Base-by-base conservation (phyloP, 2,113 vertebrate genomes). In the Limanda limanda region DNA sequence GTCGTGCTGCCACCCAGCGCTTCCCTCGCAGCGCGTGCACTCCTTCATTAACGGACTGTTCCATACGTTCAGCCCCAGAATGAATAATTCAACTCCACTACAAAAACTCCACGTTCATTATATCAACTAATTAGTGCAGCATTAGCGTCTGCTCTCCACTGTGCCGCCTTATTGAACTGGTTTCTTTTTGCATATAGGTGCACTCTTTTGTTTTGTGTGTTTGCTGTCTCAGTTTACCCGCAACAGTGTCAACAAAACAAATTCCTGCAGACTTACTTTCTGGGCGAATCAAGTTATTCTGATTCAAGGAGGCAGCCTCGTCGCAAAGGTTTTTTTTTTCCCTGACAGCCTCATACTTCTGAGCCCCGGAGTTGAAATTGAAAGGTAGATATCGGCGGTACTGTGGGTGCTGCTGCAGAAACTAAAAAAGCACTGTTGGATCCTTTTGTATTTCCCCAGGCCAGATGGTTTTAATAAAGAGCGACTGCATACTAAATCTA, bases 391-490 rank as follows among this genome's bases (percentile, higher is more conserved):
- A 61, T 57, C 68, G 78, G 37, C 63, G 14, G 62, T n/a, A 11
- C 63, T 83, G 76, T 71, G 59, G 67, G 48, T 45, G 65, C 72
- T 31, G 54, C 52, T 48, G 60, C 58, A 81, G 67, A 24, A 31
- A 47, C 54, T 13, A 25, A 65, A 73, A 76, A 78, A 60, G 63
- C 66, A 62, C 70, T 25, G 83, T 72, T 86, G 84, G 76, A 78
- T 86, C 69, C 48, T 82, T 81, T 75, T 71, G 79, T 86, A 47
- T 83, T 86, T 86, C 91, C 81, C 56, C 70, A 57, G 85, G 88
- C 87, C 76, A 73, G 83, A 87, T 83, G 84, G 79, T 87, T 91
- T 88, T 86, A 76, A 86, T 89, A 88, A 91, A 85, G 84, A 78
- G 78, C 59, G 58, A 60, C 83, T 85, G 84, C 75, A 84, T 79